These are phyloP conservation scores for Phalacrocorax brasilianus DNA, from an alignment of 2,113 vertebrate species.

Conservation along the genomic window DNA sequence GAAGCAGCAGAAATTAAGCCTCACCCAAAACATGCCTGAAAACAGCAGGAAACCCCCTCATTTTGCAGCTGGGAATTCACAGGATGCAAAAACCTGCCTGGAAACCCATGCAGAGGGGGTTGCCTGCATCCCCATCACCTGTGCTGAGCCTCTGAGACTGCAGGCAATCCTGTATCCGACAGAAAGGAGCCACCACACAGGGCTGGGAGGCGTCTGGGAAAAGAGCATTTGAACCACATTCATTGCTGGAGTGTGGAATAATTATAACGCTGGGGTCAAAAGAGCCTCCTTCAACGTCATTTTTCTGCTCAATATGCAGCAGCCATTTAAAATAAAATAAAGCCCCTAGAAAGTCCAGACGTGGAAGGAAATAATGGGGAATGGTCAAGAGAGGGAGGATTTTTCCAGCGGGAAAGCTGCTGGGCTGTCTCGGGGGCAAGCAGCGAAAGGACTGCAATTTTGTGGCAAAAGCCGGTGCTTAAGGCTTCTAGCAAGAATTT, in stretches of 20 bases:
- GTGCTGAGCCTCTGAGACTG: fast-evolving
- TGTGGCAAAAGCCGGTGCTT: background rate
- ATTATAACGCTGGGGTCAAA: background rate
- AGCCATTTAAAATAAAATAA: background rate
- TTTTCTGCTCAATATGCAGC: background rate
- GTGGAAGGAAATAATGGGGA: background rate
- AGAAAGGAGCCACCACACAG: background rate
- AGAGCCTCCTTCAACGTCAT: background rate
- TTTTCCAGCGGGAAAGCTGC: background rate
- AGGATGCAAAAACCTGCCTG: background rate
- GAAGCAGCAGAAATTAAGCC: background rate
- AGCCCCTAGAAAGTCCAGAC: background rate
- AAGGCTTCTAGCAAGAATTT: background rate
- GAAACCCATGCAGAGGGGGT: background rate
- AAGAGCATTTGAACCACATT: background rate
- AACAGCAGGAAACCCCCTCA: background rate
- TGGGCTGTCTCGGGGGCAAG: fast-evolving
- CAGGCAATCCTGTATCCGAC: fast-evolving
- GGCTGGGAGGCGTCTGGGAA: background rate
- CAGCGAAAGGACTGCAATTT: background rate
- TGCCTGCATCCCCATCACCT: background rate
- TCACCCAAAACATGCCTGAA: background rate
- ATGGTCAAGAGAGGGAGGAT: background rate
- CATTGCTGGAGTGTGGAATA: background rate
- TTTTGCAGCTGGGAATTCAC: background rate